Conservation (phyloP, 1,140 invertebrate species). For the Nephotettix cincticeps region DNA sequence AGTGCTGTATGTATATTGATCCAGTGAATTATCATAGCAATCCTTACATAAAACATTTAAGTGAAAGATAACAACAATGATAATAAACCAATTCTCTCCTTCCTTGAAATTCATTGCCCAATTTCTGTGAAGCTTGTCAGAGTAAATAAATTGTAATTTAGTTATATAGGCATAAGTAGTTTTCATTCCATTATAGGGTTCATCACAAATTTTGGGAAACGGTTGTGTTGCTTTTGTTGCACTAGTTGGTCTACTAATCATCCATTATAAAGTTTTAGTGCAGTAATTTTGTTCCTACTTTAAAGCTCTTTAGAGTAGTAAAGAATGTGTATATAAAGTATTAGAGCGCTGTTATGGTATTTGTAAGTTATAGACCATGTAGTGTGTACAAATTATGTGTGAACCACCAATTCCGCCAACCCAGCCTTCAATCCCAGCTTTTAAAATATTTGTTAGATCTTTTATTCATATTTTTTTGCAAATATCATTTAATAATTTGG, state of each 20-base stretch:
- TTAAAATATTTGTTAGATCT: background rate
- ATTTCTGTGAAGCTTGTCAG: background rate
- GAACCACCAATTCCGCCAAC: background rate
- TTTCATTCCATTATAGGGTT: background rate
- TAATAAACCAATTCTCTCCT: background rate
- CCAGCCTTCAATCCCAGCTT: background rate
- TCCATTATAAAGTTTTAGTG: background rate
- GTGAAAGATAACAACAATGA: background rate
- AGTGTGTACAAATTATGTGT: slow-evolving; percentile 2
- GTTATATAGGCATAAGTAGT: slow-evolving; percentile 3
- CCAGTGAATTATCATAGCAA: no score
- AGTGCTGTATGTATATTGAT: no score
- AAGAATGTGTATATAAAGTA: slow-evolving; percentile 2
- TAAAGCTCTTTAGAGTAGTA: slow-evolving; percentile 9
- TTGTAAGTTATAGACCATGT: background rate
- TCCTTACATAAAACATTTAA: no score
- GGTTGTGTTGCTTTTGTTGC: background rate
- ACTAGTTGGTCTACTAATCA: background rate
- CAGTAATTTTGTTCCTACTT: slow-evolving; percentile 15
- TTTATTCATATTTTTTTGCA: background rate
- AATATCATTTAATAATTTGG: background rate
- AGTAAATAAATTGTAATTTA: background rate
- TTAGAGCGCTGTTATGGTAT: background rate
- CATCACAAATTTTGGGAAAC: background rate
- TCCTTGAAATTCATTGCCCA: background rate